A percentile compares a stretch with the other conserved stretches of the same genome.
These are phyloP conservation scores for Scaptomyza caliginosa DNA, from an alignment of 2,888 invertebrate genomes.

Conservation along the genomic window DNA sequence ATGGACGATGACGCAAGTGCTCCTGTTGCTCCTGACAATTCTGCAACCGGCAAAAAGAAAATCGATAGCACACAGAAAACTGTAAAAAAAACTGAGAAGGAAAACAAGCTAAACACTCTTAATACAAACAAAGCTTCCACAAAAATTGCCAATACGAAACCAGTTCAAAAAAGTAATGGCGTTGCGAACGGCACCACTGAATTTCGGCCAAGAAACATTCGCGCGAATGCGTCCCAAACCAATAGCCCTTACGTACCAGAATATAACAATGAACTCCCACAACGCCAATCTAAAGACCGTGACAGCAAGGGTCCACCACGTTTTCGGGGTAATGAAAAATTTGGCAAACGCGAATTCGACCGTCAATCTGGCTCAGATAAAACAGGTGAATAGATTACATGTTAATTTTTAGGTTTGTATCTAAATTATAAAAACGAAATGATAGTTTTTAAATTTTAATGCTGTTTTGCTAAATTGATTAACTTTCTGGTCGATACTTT, in stretches of 20 bases:
- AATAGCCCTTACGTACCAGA: constrained; percentile 71
- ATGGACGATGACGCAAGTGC: constrained; percentile 78
- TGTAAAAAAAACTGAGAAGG: constrained; percentile 75
- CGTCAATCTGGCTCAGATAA: constrained; percentile 97
- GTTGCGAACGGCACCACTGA: constrained; percentile 85
- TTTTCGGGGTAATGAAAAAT: constrained; percentile 83
- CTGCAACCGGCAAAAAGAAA: constrained; percentile 45
- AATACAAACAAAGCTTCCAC: constrained; percentile 66
- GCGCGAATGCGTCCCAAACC: constrained; percentile 28
- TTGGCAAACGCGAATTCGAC: constrained; percentile 96
- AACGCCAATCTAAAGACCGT: constrained; percentile 82
- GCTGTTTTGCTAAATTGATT: no score
- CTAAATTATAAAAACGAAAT: no score
- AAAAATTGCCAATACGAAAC: constrained; percentile 26
- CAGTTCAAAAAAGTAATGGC: constrained; percentile 12
- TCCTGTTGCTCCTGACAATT: constrained; percentile 32
- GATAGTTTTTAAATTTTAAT: not conserved
- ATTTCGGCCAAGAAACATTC: constrained; percentile 85
- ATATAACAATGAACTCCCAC: constrained; percentile 83
- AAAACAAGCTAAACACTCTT: constrained; percentile 79
- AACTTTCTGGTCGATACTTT: no score
- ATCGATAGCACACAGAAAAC: constrained; percentile 30
- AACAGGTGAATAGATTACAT: constrained; percentile 87
- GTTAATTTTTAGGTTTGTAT: not conserved
- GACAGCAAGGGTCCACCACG: constrained; percentile 83